phyloP scores from a whole-genome alignment of 2,888 invertebrate species.

The Podotricha telesiphe region DNA sequence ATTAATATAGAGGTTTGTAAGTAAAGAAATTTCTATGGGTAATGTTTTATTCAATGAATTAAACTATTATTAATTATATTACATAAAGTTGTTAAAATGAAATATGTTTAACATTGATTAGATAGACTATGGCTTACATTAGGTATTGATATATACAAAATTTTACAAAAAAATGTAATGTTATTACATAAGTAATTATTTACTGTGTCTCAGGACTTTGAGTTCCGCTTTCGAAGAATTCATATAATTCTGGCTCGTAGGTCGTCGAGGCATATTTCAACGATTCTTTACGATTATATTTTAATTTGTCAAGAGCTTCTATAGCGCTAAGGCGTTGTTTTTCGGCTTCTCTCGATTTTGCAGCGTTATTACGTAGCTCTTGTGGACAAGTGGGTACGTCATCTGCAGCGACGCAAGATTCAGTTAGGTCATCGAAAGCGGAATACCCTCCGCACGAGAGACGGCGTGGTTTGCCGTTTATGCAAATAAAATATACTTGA shows the following conservation, averaged over 20 bases:
- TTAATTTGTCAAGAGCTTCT: conserved; percentile 51
- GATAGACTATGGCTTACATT: conserved; percentile 24
- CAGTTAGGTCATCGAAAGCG: conserved; percentile 89
- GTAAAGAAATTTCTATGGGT: conserved; percentile 5
- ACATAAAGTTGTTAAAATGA: conserved; percentile 18
- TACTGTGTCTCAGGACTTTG: conserved; percentile 18
- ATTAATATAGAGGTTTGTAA: conserved; percentile 11
- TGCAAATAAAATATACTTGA: conserved; percentile 91
- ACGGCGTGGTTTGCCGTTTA: conserved; percentile 88
- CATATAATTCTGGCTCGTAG: conserved; percentile 4
- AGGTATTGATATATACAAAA: conserved; percentile 26
- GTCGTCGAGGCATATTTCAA: background rate
- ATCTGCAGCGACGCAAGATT: conserved; percentile 89
- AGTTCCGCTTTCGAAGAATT: conserved; percentile 20
- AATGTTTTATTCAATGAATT: conserved; percentile 34
- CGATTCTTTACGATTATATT: conserved; percentile 43
- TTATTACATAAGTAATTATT: background rate
- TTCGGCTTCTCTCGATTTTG: conserved; percentile 60
- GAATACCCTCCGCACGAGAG: conserved; percentile 89
- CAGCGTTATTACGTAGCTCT: conserved; percentile 62
- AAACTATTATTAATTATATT: conserved; percentile 32
- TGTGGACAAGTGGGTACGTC: conserved; percentile 89
- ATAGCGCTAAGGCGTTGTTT: conserved; percentile 61
- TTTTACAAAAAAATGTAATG: conserved; percentile 1
- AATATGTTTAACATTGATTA: conserved; percentile 8